Evolutionary conservation across 2,888 invertebrate genomes (phyloP), one percentile per base, ranked within the genome.

Genomic region (Drosophila pseudotalamancana): DNA sequence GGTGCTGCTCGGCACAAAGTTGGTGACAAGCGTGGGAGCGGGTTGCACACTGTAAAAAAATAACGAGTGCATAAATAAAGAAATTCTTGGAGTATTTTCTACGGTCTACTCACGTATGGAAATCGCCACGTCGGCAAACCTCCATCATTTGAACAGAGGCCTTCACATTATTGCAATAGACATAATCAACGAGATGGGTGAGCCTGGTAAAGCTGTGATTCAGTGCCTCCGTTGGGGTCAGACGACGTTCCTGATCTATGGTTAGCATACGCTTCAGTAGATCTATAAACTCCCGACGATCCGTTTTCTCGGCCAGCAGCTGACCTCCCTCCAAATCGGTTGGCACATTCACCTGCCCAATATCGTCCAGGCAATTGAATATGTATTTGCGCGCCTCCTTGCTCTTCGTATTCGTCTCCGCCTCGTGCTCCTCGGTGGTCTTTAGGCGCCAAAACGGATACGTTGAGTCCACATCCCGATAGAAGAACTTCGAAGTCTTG

Each of bases 361-460:
- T 99, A 91, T 99, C 99, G 90, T 99, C 99, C 80, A 99, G 94
- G 92, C 98, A 98, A 92, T 99, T 99, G 92, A 99, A 99, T 88
- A 99, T 99, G 92, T 99, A 99, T 92, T 99, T 99, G 88, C 99
- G 93, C 4, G 99, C 99, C 93, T 99, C 99, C 93, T 99, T 99
- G 74, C 99, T 98, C 92, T 99, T 99, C 87, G 98, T 98, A 72
- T 97, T 97, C 43, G 98, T 99, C 93, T 99, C 99, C 11, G 96
- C 95, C 92, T 99, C 99, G 92, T 99, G 98, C 92, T 99, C 99
- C 91, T 99, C 99, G 18, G 98, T 98, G 19, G 98, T 98, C 95
- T 99, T 96, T 64, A 95, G 92, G 83, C 96, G 92, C 96, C 96
- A 96, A 92, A 96, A 96, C 48, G 96, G 96, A 91, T 96, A 96